These are phyloP conservation scores for Helicoverpa assulta DNA, from an alignment of 2,888 invertebrate species.

Conservation along the genomic window DNA sequence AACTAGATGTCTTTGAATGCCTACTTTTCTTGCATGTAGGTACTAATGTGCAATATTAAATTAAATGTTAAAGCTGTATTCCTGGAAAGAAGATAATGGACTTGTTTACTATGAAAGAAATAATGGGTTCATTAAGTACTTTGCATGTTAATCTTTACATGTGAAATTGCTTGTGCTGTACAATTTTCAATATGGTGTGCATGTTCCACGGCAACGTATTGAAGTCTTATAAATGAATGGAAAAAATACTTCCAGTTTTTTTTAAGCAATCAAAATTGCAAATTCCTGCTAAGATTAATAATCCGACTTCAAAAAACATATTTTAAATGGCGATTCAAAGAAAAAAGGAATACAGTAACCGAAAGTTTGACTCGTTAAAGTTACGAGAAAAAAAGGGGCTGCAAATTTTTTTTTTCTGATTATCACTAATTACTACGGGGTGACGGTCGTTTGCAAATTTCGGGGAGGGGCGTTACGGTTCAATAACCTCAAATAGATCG, in stretches of 20 bases:
- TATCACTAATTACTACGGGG: slow-evolving; percentile 85
- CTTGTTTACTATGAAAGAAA: too few species aligned
- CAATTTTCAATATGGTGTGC: too few species aligned
- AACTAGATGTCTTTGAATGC: background rate
- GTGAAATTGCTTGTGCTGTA: too few species aligned
- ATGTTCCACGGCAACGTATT: too few species aligned
- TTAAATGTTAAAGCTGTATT: too few species aligned
- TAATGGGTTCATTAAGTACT: too few species aligned
- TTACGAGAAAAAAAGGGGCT: slow-evolving; percentile 70
- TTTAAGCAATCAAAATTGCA: slow-evolving; percentile 6
- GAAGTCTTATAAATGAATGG: too few species aligned
- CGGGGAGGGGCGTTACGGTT: slow-evolving; percentile 73
- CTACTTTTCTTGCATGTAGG: too few species aligned
- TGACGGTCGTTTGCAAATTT: slow-evolving; percentile 73
- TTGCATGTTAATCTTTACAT: too few species aligned
- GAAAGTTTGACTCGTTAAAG: slow-evolving; percentile 76
- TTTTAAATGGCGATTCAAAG: slow-evolving; percentile 22
- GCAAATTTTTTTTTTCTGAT: slow-evolving; percentile 76
- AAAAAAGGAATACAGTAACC: slow-evolving; percentile 46
- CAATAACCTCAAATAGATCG: slow-evolving; percentile 79
- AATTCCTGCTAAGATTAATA: slow-evolving; percentile 24
- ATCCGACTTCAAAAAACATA: slow-evolving; percentile 21
- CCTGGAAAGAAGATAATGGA: too few species aligned
- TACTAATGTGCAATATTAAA: too few species aligned
- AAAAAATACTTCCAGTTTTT: too few species aligned